A percentile compares a stretch with the other conserved stretches of the same genome.
Conservation (phyloP, 2,888 invertebrate species). For the Choristoneura rosaceana region DNA sequence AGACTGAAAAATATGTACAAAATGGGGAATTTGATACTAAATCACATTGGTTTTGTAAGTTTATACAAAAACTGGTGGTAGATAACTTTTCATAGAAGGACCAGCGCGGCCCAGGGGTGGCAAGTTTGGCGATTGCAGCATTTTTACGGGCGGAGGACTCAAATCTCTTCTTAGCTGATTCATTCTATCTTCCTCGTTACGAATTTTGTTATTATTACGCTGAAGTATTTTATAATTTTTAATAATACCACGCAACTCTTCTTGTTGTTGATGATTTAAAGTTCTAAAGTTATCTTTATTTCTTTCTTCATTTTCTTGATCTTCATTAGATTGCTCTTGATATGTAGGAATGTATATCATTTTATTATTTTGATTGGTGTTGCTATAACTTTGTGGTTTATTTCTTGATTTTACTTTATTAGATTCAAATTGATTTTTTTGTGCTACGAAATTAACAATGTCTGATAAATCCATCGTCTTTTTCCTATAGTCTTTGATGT, state of each 20-base stretch:
- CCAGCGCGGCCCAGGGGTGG: conserved; percentile 79
- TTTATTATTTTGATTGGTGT: conserved; percentile 57
- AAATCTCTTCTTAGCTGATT: conserved; percentile 60
- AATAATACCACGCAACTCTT: conserved; percentile 70
- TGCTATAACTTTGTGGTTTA: conserved; percentile 51
- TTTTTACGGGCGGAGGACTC: conserved; percentile 63
- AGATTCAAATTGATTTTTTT: conserved; percentile 75
- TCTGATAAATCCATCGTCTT: conserved; percentile 69
- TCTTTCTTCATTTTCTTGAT: conserved; percentile 49
- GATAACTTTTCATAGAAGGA: conserved; percentile 75
- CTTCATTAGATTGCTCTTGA: conserved; percentile 52
- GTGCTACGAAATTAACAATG: conserved; percentile 69
- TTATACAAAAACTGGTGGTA: conserved; percentile 74
- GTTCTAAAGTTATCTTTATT: conserved; percentile 54
- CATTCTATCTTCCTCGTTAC: conserved; percentile 52
- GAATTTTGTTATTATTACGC: conserved; percentile 64
- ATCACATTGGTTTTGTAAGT: conserved; percentile 62
- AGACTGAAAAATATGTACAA: conserved; percentile 67
- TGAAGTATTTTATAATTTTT: conserved; percentile 80
- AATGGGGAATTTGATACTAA: conserved; percentile 46
- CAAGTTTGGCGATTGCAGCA: conserved; percentile 58
- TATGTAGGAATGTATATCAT: conserved; percentile 55
- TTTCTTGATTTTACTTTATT: conserved; percentile 66
- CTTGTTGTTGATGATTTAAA: conserved; percentile 59
- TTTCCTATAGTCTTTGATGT: conserved; percentile 58